These are phyloP conservation scores for Hydraecia micacea DNA, from an alignment of 2,888 invertebrate species.

Conservation along the genomic window DNA sequence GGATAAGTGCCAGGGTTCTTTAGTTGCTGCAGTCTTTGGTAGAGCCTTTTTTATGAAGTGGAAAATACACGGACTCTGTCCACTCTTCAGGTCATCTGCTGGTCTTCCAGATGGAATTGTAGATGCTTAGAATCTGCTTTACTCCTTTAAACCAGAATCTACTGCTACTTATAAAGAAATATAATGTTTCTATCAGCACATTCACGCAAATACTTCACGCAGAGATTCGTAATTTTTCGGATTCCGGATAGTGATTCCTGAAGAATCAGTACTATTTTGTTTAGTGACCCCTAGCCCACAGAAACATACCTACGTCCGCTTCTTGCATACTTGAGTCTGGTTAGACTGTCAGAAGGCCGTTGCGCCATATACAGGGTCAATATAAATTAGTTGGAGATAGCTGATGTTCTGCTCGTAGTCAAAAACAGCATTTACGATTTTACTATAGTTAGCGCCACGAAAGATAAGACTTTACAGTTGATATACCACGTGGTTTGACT, in stretches of 20 bases:
- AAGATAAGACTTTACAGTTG: too few species aligned
- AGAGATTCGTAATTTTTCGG: background rate
- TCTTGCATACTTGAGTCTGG: background rate
- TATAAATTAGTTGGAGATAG: background rate
- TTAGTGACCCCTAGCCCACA: background rate
- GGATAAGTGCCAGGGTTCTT: too few species aligned
- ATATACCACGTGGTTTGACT: too few species aligned
- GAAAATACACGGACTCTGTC: too few species aligned
- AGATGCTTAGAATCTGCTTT: too few species aligned
- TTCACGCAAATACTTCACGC: background rate
- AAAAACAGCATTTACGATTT: background rate
- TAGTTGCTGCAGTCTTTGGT: too few species aligned
- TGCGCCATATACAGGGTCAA: background rate
- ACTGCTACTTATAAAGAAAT: background rate
- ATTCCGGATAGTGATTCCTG: background rate
- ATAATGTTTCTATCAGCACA: background rate
- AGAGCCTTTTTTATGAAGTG: too few species aligned
- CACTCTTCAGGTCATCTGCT: too few species aligned
- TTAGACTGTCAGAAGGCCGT: background rate
- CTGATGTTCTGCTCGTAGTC: background rate
- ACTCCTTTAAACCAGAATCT: background rate
- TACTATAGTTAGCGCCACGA: too few species aligned
- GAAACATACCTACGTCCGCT: background rate
- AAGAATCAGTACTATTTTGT: background rate
- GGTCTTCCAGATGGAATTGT: too few species aligned